Conservation (phyloP, 1,140 invertebrate species). For the Diorhabda sublineata region DNA sequence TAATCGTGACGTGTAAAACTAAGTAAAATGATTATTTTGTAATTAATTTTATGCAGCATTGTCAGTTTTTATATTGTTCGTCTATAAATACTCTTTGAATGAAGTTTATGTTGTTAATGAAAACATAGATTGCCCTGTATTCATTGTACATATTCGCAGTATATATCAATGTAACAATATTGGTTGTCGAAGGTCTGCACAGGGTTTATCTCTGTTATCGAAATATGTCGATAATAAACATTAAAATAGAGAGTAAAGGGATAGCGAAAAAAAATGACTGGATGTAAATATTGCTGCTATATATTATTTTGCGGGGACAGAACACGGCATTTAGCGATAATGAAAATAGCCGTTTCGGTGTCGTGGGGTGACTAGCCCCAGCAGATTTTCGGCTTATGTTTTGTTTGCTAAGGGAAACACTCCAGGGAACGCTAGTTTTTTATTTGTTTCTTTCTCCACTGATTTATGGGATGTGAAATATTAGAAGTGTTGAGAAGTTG, state of each 20-base stretch:
- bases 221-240: background rate
- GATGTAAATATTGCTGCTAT: slow-evolving; percentile 32
- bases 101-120: no score
- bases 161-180: background rate
- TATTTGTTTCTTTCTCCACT: slow-evolving; percentile 23
- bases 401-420: slow-evolving; percentile 21
- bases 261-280: slow-evolving; percentile 23
- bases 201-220: background rate
- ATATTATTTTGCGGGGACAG: slow-evolving; percentile 34
- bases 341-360: slow-evolving; percentile 31
- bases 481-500: no score
- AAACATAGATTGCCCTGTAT: no score
- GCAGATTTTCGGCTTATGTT: slow-evolving; percentile 19
- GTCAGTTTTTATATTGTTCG: no score
- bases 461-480: no score
- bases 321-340: slow-evolving; percentile 35
- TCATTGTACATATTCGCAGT: no score
- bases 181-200: background rate
- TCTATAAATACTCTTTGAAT: no score
- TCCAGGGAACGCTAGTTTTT: slow-evolving; percentile 29
- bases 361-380: slow-evolving; percentile 19
- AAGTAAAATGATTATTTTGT: no score
- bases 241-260: background rate
- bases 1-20: no score
- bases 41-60: no score